These are phyloP conservation scores for Pseudorasbora parva DNA, from an alignment of 2,113 vertebrate genomes.

Conservation along the genomic window DNA sequence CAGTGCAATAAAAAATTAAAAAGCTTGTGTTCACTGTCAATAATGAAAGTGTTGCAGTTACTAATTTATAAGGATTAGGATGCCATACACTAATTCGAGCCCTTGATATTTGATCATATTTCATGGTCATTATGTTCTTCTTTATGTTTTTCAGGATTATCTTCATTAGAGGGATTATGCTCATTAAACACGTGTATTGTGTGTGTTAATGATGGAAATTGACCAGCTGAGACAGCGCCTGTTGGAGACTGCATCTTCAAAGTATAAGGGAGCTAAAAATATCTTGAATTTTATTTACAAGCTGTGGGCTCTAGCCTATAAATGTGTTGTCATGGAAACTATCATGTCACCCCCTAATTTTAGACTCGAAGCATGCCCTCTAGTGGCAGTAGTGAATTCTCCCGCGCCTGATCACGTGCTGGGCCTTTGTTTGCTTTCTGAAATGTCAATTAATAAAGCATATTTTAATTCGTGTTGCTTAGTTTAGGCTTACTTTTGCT, in stretches of 20 bases:
- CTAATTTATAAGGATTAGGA: neutral
- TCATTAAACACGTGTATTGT: neutral
- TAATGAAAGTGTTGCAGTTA: neutral
- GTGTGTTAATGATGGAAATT: constrained; percentile 32
- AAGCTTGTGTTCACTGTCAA: neutral
- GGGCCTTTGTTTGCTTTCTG: neutral
- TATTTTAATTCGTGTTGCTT: neutral
- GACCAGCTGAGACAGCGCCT: constrained; percentile 17
- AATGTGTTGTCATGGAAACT: constrained; percentile 79
- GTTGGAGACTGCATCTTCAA: constrained; percentile 57
- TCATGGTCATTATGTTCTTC: neutral
- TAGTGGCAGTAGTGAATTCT: constrained; percentile 33
- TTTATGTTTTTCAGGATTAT: constrained; percentile 14
- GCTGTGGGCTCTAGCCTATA: constrained; percentile 59
- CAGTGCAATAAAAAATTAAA: neutral
- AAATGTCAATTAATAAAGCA: neutral
- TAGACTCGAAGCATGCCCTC: constrained; percentile 57
- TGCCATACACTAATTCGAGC: neutral
- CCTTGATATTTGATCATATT: neutral
- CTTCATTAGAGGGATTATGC: constrained; percentile 25
- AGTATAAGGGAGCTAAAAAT: constrained; percentile 70
- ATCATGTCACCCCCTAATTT: constrained; percentile 69
- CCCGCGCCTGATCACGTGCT: neutral
- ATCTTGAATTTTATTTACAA: constrained; percentile 77
- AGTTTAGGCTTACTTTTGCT: too few relatives aligned